Conservation (phyloP, 1,140 invertebrate genomes). For the Arctopsyche grandis region DNA sequence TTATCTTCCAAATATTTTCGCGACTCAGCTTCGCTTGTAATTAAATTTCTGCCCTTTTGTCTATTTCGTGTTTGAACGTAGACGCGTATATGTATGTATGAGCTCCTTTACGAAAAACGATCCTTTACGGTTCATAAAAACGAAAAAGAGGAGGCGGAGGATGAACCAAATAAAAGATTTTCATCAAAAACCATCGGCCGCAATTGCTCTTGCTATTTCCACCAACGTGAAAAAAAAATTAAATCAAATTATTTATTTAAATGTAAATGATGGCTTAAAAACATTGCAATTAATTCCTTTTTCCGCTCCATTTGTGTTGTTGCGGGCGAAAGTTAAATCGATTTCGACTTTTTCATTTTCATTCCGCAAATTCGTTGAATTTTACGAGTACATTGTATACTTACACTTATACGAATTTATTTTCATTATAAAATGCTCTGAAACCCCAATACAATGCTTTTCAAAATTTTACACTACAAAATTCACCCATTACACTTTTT, state of each 20-base stretch:
- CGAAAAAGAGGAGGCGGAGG: not conserved
- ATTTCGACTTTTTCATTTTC: not conserved
- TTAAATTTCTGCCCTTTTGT: slow-evolving; percentile 38
- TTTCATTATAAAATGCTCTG: not conserved
- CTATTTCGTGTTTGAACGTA: slow-evolving; percentile 1
- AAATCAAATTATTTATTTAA: not conserved
- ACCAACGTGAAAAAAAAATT: slow-evolving; percentile 5
- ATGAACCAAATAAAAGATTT: not conserved
- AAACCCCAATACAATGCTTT: not conserved
- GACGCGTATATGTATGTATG: not conserved
- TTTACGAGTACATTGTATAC: too few species aligned
- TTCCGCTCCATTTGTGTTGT: not conserved
- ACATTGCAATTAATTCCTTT: slow-evolving; percentile 10
- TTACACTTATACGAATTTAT: too few species aligned
- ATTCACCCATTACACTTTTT: too few species aligned
- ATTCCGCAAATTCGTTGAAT: too few species aligned
- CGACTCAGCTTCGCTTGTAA: slow-evolving; percentile 27
- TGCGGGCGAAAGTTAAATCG: not conserved
- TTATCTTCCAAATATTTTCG: slow-evolving; percentile 22
- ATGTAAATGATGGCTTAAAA: not conserved
- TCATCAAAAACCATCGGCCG: not conserved
- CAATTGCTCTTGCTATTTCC: not conserved
- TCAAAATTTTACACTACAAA: too few species aligned
- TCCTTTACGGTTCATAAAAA: slow-evolving; percentile 18
- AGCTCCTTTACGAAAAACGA: not conserved